Base-by-base conservation (phyloP, 1,140 invertebrate genomes). In the Ips nitidus region DNA sequence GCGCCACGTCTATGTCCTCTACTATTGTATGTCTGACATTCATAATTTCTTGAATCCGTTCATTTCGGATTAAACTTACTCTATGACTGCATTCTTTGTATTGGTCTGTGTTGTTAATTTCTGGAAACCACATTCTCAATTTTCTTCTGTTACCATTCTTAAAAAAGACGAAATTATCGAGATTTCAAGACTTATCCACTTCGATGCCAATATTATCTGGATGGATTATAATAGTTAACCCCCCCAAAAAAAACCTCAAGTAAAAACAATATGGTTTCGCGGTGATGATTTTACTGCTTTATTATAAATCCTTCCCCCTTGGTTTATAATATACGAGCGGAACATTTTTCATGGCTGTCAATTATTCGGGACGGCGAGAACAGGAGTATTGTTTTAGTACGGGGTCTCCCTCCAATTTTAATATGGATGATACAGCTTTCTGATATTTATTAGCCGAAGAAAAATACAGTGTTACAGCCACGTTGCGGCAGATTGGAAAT, bases 291-390 rank as follows among this genome's bases (percentile, higher is more conserved):
- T 52, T 41, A 63, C 61, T 63, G 61, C 47, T 52, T 63, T 63
- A 63, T 63, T 63, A 63, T 63, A 63, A 63, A 63, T 63, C 61
- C 42, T 52, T 62, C 47, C 47, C 47, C 61, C 47, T 7, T 40
- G 61, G 53, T 56, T 52, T 63, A 63, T 63, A 63, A 63, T 63
- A 63, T 63, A 63, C 61, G 61, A 43, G 4, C 45, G 41, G 38
- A 66, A 66, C 64, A 66, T 66, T 66, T 66, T 66, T 66, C 64
- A 66, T 66, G 2, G 22, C 64, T 66, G 64, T 66, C 64, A 66
- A 66, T 66, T 66, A 66, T 66, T 66, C 39, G 40, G 52, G 40
- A 65, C 38, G 52, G 40, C 63, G 64, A 66, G 55, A 66, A 58
- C 41, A 40, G 55, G 64, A 58, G 53, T 50, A 66, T 66, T 66